Percentiles rank a stretch among this genome's conserved stretches.
Conservation (phyloP, 2,888 invertebrate species). For the Aphodius granarius region DNA sequence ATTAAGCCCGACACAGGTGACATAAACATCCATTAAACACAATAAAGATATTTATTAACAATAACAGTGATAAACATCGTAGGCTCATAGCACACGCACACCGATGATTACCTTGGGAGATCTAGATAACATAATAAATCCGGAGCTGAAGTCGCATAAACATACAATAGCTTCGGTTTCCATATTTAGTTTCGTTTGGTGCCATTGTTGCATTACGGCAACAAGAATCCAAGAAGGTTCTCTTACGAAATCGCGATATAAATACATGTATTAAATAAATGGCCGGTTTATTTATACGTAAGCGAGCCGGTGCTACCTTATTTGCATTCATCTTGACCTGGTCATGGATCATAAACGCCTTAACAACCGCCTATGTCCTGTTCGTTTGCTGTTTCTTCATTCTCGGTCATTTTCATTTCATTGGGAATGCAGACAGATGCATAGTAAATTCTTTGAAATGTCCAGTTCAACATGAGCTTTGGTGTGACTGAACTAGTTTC, state of each 20-base stretch:
- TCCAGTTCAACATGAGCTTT: neutral
- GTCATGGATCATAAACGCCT: conserved; percentile 1
- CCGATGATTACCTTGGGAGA: neutral
- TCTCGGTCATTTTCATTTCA: neutral
- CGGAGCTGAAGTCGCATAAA: neutral
- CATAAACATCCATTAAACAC: neutral
- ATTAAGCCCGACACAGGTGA: neutral
- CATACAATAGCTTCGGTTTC: conserved; percentile 7
- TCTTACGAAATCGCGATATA: conserved; percentile 18
- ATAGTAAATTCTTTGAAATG: neutral
- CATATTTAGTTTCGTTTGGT: conserved; percentile 15
- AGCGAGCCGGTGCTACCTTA: neutral
- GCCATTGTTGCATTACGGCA: conserved; percentile 6
- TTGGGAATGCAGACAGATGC: neutral
- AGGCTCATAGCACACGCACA: neutral
- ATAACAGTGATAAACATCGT: neutral
- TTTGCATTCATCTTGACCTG: conserved; percentile 12
- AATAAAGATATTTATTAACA: neutral
- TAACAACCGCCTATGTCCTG: neutral
- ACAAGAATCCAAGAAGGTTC: conserved; percentile 2
- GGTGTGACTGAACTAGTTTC: neutral
- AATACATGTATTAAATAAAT: conserved; percentile 10
- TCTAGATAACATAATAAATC: neutral
- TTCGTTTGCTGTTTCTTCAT: neutral
- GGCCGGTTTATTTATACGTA: neutral